Evolutionary conservation across 2,113 vertebrate genomes (phyloP).

Genomic region (Oxyruncus cristatus): DNA sequence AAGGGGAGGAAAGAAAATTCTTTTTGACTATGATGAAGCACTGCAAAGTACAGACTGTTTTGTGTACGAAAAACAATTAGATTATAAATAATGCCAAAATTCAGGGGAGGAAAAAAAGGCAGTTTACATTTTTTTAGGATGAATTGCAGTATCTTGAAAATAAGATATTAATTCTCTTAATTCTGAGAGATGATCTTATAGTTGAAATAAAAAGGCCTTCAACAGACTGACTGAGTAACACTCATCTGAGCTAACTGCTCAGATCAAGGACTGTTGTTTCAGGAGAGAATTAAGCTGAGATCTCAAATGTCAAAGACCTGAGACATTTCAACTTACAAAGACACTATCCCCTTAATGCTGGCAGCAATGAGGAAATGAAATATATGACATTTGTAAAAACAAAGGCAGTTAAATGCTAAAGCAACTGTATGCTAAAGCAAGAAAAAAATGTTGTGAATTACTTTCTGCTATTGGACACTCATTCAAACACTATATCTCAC

Average conservation of each 20-base stretch:
- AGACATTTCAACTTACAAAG: not conserved
- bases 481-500: too few species aligned
- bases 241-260: not conserved
- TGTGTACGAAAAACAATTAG: not conserved
- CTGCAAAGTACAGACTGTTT: not conserved
- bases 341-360: not conserved
- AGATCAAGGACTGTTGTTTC: not conserved
- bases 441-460: not conserved
- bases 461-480: not conserved
- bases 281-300: not conserved
- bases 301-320: not conserved
- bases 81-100: not conserved
- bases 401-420: not conserved
- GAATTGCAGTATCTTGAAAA: not conserved
- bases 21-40: not conserved
- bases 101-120: not conserved
- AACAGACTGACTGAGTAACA: not conserved
- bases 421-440: not conserved
- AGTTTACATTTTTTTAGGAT: not conserved
- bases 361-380: not conserved
- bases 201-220: not conserved
- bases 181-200: not conserved
- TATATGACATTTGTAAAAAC: not conserved
- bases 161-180: not conserved
- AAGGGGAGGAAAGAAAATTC: not conserved